phyloP scores from a whole-genome alignment of 2,797 vertebrate genomes.

The Chaenodraco wilsoni region DNA sequence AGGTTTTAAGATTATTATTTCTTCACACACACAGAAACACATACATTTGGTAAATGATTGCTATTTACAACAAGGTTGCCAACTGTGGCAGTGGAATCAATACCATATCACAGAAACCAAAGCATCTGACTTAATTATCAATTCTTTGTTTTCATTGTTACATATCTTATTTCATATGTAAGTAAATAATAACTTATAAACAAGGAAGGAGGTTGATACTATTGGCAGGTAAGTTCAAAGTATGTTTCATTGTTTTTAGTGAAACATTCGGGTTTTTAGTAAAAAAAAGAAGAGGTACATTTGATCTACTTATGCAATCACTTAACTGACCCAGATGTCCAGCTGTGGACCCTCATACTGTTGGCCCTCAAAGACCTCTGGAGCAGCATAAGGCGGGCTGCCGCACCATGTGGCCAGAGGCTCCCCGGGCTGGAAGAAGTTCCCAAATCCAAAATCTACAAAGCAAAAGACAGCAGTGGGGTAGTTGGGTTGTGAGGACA shows the following conservation, averaged over 20 bases:
- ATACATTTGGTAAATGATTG: slow-evolving; percentile 8
- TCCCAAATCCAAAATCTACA: slow-evolving; percentile 98
- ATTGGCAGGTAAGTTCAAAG: background rate
- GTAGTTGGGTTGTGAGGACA: background rate
- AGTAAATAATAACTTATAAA: background rate
- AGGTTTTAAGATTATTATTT: background rate
- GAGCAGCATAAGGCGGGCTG: slow-evolving; percentile 97
- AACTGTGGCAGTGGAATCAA: slow-evolving; percentile 22
- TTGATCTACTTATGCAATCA: slow-evolving; percentile 2
- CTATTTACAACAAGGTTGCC: background rate
- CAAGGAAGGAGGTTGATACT: background rate
- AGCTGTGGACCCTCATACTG: slow-evolving; percentile 98
- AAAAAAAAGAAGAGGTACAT: background rate
- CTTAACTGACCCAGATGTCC: slow-evolving; percentile 93
- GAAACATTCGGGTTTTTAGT: background rate
- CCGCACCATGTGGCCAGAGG: slow-evolving; percentile 97
- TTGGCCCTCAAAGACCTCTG: slow-evolving; percentile 98
- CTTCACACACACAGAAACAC: background rate
- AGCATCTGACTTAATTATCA: slow-evolving; percentile 19
- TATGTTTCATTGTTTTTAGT: background rate
- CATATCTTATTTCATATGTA: background rate
- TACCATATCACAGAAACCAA: slow-evolving; percentile 18
- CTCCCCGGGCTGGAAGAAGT: slow-evolving; percentile 96
- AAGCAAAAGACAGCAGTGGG: slow-evolving; percentile 1
- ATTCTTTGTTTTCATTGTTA: slow-evolving; percentile 8